Conservation (phyloP, 2,888 invertebrate genomes). For the Plebejus anna region DNA sequence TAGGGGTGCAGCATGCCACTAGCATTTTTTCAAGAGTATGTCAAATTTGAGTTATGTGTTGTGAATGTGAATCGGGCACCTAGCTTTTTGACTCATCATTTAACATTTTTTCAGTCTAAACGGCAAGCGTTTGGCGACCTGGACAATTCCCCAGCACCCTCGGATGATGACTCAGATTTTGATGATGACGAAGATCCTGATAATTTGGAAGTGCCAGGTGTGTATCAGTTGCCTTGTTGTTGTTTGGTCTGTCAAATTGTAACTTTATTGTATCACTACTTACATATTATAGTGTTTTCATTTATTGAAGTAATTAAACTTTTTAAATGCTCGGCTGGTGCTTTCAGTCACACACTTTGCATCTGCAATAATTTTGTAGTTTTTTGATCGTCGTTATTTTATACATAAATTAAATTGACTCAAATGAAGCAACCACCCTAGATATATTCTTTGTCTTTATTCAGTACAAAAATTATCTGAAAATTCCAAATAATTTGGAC, state of each 20-base stretch:
- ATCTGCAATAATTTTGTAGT: no score
- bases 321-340: no score
- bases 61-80: not conserved
- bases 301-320: no score
- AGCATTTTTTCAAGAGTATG: not conserved
- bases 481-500: no score
- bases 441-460: no score
- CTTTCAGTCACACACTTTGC: no score
- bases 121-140: constrained; percentile 59
- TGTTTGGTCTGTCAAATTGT: not conserved
- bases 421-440: no score
- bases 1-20: not conserved
- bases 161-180: constrained; percentile 82
- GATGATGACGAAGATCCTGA: constrained; percentile 95
- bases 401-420: no score
- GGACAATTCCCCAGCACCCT: constrained; percentile 69
- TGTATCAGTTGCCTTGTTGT: not conserved
- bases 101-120: constrained; percentile 57
- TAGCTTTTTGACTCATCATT: not conserved
- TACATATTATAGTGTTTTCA: no score
- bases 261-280: no score
- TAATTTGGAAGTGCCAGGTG: constrained; percentile 94
- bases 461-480: no score
- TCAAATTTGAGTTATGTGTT: not conserved
- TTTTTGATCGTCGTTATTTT: no score